Conservation (phyloP, 2,113 vertebrate species). For the Uria aalge region DNA sequence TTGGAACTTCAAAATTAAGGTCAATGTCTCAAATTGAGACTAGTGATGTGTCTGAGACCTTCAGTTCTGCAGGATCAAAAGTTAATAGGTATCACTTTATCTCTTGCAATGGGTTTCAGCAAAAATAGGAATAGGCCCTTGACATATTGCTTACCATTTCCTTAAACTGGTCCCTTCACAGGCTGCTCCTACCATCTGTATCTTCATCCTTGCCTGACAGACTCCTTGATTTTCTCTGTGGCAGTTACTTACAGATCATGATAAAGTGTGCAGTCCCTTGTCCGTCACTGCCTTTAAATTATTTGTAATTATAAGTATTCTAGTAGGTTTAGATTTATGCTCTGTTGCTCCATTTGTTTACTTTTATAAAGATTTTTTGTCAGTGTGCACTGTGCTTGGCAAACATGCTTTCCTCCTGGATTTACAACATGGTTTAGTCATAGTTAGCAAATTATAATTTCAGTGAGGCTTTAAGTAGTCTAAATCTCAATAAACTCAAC, state of each 20-base stretch:
- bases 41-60: not conserved
- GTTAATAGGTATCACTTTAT: not conserved
- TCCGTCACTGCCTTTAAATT: conserved; percentile 26
- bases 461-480: conserved; percentile 21
- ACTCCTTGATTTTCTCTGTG: not conserved
- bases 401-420: conserved; percentile 8
- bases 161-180: not conserved
- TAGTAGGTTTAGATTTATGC: conserved; percentile 48
- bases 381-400: not conserved
- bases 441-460: conserved; percentile 44
- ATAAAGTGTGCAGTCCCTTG: not conserved
- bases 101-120: not conserved
- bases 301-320: conserved; percentile 44
- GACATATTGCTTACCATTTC: not conserved
- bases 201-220: not conserved
- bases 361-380: not conserved
- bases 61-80: not conserved
- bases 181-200: not conserved
- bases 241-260: not conserved
- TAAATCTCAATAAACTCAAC: conserved; percentile 56
- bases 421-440: conserved; percentile 40
- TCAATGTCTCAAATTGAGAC: not conserved
- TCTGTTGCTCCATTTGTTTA: not conserved
- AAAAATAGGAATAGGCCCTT: not conserved
- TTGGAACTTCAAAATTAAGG: not conserved